Base-by-base conservation (phyloP, 30 jellyfish, hydroid and myxozoan species). In the Phacellophora camtschatica region DNA sequence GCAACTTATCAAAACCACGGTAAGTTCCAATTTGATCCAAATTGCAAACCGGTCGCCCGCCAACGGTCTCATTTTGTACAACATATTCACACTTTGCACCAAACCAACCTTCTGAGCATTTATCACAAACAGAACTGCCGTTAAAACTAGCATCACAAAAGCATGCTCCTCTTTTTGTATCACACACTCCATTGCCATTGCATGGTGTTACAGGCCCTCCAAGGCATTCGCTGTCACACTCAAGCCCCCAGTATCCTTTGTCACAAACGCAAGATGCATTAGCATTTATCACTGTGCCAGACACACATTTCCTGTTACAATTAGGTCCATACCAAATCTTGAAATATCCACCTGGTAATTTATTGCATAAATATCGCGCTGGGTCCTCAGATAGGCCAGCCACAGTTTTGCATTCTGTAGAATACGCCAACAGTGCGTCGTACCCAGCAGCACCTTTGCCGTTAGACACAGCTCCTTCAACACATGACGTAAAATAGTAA, bases 51-150 rank as follows among this genome's bases (percentile, higher is more conserved):
- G 79, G 77, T 11, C 31, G 54, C 19, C 34, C 0, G n/a, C 46
- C 64, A 39, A 16, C 29, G 1, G 58, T 22, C 65, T 64, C 37
- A 11, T 11, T 32, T 18, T 46, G 64, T 18, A 35, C 35, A 43
- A 65, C 78, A 49, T 61, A 77, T 53, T 66, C 55, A 28, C 92
- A 81, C 2, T 25, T 49, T 1, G 71, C 9, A 24, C 92, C 92
- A 66, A 68, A 66, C 92, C 92, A 81, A 9, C 76, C 84, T 5
- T 13, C 32, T 16, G 92, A 81, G 30, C 92, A 81, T 61, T 81
- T 81, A 20, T 57, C 66, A 24, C 92, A 81, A 4, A 81, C 61
- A 10, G 46, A 18, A 36, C 84, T 81, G 0, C 92, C 92, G 2
- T 81, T 71, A 39, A 46, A 66, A 18, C 66, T 81, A 8, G 84